Conservation (phyloP, 1,140 invertebrate species). For the Orchesella cincta region DNA sequence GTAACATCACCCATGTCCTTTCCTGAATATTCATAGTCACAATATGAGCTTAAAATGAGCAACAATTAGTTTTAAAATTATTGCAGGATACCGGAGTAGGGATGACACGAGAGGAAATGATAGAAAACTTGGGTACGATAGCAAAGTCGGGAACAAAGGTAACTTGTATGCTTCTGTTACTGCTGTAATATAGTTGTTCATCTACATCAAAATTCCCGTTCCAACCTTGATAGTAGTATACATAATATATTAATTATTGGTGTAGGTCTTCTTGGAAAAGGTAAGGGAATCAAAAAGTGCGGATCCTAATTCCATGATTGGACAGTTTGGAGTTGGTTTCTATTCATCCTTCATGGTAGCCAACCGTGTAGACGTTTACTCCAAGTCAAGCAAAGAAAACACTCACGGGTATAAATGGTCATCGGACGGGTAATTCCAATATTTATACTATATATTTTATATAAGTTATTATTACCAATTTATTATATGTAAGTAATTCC, state of each 20-base stretch:
- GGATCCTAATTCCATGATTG: constrained; percentile 80
- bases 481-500: background rate
- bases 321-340: constrained; percentile 97
- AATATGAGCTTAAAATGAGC: background rate
- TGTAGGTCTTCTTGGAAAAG: constrained; percentile 78
- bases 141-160: constrained; percentile 93
- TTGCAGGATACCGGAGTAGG: constrained; percentile 82
- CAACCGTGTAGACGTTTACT: constrained; percentile 89
- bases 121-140: constrained; percentile 90
- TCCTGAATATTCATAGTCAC: background rate
- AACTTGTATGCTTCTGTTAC: too few species aligned
- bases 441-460: background rate
- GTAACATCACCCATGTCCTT: background rate
- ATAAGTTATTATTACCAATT: background rate
- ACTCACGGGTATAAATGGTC: constrained; percentile 78
- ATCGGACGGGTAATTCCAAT: constrained; percentile 76
- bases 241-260: too few species aligned
- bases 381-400: constrained; percentile 64
- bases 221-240: too few species aligned
- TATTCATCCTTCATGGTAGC: constrained; percentile 97
- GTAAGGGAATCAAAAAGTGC: constrained; percentile 69
- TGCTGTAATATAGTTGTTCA: too few species aligned
- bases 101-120: constrained; percentile 89
- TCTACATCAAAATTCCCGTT: too few species aligned
- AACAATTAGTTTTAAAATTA: background rate